Percentiles rank a stretch among this genome's conserved stretches.
Evolutionary conservation across 2,888 invertebrate species (phyloP).

Genomic region (Tenthredo amoena): DNA sequence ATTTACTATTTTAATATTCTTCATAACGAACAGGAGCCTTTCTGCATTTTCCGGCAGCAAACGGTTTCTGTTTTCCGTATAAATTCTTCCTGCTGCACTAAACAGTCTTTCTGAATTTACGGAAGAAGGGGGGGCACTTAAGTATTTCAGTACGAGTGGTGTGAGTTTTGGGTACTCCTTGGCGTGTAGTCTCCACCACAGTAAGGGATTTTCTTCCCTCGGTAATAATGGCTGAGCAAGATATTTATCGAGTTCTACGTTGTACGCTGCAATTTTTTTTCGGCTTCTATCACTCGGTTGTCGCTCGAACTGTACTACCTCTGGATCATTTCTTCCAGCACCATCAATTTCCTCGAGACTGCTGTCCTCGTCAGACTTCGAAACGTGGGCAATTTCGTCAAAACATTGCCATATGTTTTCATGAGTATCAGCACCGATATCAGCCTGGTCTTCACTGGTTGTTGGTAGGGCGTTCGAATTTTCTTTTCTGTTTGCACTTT

Average conservation of each 20-base stretch:
- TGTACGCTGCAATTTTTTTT: not conserved
- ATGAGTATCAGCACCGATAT: not conserved
- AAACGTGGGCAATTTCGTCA: slow-evolving; percentile 57
- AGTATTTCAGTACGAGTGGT: slow-evolving; percentile 44
- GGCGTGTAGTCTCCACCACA: slow-evolving; percentile 48
- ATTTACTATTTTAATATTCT: slow-evolving; percentile 12
- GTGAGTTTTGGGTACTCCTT: slow-evolving; percentile 50
- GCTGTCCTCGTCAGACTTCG: slow-evolving; percentile 4
- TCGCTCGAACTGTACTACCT: not conserved
- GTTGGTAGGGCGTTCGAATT: not conserved
- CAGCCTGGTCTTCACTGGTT: not conserved
- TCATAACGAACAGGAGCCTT: not conserved
- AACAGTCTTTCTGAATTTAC: slow-evolving; percentile 51
- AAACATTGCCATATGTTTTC: slow-evolving; percentile 60
- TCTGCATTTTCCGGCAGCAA: slow-evolving; percentile 36
- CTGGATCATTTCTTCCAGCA: not conserved
- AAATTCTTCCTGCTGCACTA: slow-evolving; percentile 61
- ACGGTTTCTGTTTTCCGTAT: slow-evolving; percentile 63
- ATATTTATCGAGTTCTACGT: not conserved
- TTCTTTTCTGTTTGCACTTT: not conserved
- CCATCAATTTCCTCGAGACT: not conserved
- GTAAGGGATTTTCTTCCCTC: slow-evolving; percentile 18
- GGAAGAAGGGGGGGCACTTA: not conserved
- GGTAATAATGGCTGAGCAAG: not conserved
- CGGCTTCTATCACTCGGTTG: not conserved